phyloP scores from a whole-genome alignment of 2,888 invertebrate species.

The Encarsia formosa region DNA sequence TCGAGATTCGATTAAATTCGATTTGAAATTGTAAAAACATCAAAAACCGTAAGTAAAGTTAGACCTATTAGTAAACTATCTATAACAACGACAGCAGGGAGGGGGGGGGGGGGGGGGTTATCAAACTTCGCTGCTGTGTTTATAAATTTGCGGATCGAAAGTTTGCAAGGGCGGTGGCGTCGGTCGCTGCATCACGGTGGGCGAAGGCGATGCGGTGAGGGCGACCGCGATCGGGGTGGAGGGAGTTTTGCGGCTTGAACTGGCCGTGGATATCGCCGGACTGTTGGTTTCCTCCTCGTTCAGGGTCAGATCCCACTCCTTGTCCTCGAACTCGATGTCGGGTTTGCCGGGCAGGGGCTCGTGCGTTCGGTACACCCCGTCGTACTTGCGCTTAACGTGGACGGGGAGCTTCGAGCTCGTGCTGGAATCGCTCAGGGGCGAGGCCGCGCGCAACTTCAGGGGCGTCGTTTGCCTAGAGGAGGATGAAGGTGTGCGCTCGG shows the following conservation, averaged over 20 bases:
- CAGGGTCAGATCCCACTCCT: conserved; percentile 67
- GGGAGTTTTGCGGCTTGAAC: too few relatives aligned
- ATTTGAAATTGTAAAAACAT: too few relatives aligned
- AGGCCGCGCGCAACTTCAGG: conserved; percentile 12
- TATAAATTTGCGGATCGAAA: too few relatives aligned
- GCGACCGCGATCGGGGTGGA: not conserved
- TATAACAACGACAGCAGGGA: too few relatives aligned
- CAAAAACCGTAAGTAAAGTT: too few relatives aligned
- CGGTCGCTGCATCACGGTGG: not conserved
- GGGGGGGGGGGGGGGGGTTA: not conserved
- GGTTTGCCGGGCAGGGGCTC: conserved; percentile 76
- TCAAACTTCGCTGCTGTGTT: not conserved
- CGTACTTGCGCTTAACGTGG: conserved; percentile 57
- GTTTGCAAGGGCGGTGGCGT: not conserved
- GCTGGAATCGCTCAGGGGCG: conserved; percentile 21
- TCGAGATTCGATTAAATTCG: too few relatives aligned
- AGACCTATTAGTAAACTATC: too few relatives aligned
- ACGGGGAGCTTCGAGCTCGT: conserved; percentile 2
- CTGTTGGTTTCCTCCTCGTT: conserved; percentile 3
- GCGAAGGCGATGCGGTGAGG: not conserved
- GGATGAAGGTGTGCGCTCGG: conserved; percentile 35
- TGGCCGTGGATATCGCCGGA: conserved; percentile 1
- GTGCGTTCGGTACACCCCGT: conserved; percentile 77
- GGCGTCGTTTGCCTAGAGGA: conserved; percentile 27
- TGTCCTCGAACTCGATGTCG: conserved; percentile 74